Percentiles rank a stretch among this genome's conserved stretches.
Conservation (phyloP, 92 coral and sea anemone species). For the Porites cylindrica region DNA sequence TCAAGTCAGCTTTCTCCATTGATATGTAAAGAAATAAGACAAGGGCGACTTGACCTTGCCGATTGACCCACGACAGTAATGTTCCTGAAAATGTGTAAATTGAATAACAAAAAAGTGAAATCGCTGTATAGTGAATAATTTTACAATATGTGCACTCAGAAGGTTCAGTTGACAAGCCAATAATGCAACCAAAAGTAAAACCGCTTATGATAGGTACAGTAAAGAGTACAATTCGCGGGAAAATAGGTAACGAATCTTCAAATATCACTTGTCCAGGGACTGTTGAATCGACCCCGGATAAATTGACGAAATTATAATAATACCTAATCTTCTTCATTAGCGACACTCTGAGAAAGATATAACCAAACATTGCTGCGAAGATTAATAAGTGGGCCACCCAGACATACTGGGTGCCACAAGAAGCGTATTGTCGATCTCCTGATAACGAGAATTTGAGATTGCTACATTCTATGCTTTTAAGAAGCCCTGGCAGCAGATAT, state of each 20-base stretch:
- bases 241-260: neutral
- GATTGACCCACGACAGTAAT: neutral
- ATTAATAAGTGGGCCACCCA: neutral
- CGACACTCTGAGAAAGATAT: neutral
- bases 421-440: neutral
- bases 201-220: neutral
- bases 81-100: neutral
- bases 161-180: neutral
- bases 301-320: too few species aligned
- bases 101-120: neutral
- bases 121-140: neutral
- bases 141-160: neutral
- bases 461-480: neutral
- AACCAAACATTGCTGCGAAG: neutral
- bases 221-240: neutral
- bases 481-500: neutral
- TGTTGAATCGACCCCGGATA: neutral
- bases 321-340: neutral
- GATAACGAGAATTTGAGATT: neutral
- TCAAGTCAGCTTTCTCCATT: neutral
- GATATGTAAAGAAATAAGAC: neutral
- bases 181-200: neutral
- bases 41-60: neutral
- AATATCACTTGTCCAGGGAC: conserved; percentile 22
- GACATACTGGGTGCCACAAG: neutral